Percentiles rank a stretch among this genome's conserved stretches.
Conservation (phyloP, 2,888 invertebrate species). For the Ypsolopha scabrella region DNA sequence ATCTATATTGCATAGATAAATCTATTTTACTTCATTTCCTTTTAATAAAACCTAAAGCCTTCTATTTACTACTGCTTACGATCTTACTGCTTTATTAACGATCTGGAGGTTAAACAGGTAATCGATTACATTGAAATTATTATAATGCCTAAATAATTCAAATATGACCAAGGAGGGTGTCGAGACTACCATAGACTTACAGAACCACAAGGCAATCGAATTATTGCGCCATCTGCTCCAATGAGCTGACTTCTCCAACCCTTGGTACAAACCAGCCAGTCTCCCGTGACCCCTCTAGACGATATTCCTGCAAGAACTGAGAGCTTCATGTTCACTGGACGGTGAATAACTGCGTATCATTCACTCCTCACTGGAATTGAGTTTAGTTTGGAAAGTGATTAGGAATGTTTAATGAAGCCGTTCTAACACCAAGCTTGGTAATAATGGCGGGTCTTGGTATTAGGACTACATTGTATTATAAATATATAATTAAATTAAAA, state of each 20-base stretch:
- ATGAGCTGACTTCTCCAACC: slow-evolving; percentile 7
- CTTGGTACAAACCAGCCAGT: background rate
- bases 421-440: too few relatives aligned
- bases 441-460: too few relatives aligned
- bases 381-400: background rate
- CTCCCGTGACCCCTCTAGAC: background rate
- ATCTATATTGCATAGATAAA: too few relatives aligned
- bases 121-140: too few relatives aligned
- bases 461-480: too few relatives aligned
- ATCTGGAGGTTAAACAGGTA: too few relatives aligned
- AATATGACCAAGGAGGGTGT: slow-evolving; percentile 4
- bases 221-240: slow-evolving; percentile 17
- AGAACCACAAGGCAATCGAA: slow-evolving; percentile 8
- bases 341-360: background rate
- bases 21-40: too few relatives aligned
- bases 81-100: too few relatives aligned
- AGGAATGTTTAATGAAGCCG: background rate
- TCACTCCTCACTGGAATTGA: background rate
- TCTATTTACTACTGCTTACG: too few relatives aligned
- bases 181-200: background rate
- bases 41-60: too few relatives aligned
- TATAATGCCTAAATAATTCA: background rate
- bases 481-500: too few relatives aligned
- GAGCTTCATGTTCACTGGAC: background rate
- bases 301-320: background rate